These are phyloP conservation scores for Siphonodentalium dalli DNA, from an alignment of 2,888 invertebrate genomes.

Conservation along the genomic window DNA sequence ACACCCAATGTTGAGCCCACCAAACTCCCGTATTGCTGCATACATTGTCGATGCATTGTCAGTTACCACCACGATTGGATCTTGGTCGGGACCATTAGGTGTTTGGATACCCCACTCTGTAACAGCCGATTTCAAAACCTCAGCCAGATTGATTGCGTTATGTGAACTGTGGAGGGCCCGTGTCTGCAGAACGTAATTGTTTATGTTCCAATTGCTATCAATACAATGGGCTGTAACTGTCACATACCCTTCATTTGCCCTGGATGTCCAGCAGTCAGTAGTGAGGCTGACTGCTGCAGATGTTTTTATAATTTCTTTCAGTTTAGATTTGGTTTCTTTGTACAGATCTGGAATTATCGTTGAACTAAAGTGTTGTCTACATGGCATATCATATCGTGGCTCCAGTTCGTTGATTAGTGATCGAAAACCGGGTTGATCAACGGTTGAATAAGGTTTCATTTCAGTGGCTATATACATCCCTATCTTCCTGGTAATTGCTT, in stretches of 20 bases:
- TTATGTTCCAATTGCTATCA: conserved; percentile 17
- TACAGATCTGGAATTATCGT: conserved; percentile 1
- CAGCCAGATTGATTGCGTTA: conserved; percentile 19
- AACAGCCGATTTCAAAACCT: conserved; percentile 5
- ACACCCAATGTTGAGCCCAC: conserved; percentile 10
- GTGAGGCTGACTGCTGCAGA: conserved; percentile 17
- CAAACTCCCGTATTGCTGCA: conserved; percentile 4
- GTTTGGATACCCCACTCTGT: conserved; percentile 2
- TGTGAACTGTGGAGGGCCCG: conserved; percentile 15
- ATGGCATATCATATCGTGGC: conserved; percentile 5
- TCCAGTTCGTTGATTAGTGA: conserved; percentile 3
- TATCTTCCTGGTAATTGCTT: too few relatives aligned
- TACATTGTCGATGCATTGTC: conserved; percentile 26
- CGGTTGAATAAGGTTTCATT: conserved; percentile 1
- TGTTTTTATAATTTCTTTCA: conserved; percentile 3
- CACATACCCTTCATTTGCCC: conserved; percentile 23
- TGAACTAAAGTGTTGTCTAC: conserved; percentile 3
- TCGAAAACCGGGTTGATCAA: conserved; percentile 5
- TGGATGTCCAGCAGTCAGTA: conserved; percentile 29
- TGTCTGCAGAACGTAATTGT: conserved; percentile 23
- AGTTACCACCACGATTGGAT: conserved; percentile 8
- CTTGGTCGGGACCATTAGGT: conserved; percentile 4
- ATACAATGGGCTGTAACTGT: conserved; percentile 28
- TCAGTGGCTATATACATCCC: too few relatives aligned
- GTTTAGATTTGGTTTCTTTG: not conserved